Base-by-base conservation (phyloP, 2,797 vertebrate genomes). In the Acanthurus tractus region DNA sequence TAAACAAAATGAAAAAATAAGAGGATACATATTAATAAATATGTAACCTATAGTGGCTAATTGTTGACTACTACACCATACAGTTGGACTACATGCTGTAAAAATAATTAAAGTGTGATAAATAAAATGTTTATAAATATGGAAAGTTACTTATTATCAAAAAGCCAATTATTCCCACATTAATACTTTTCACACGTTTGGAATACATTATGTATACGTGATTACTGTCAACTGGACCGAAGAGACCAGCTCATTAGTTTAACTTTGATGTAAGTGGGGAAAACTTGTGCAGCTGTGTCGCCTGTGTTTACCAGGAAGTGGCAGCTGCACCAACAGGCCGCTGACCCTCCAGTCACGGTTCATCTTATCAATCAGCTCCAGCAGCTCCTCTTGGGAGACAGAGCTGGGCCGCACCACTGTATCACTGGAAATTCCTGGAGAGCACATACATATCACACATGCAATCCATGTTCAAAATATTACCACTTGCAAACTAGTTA, bases 321-420 rank as follows among this genome's bases (percentile, higher is more conserved):
- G 97, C 54, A 99, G 92, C 86, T 99, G 97, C 87, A 99, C 96
- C 81, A 98, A 90, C 76, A 98, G 87, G 38, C 97, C 97, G 81
- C 95, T 98, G 87, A 98, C 95, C 89, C 90, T 94, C 79, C 96
- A 94, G 87, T 98, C 96, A 75, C 93, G 90, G 84, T 97, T 99
- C 93, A 98, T 93, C 63, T 95, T 96, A 76, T 88, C 94, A 0
- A 95, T 97, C 83, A 97, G 70, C 79, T 96, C 96, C 86, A 98
- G 79, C 74, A 99, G 77, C 81, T 98, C 97, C 82, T 98, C 96
- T 86, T 98, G 96, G 79, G 96, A 96, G 75, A 98, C 85, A 0
- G 96, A 94, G 71, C 94, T 93, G 3, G 97, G 95, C 72, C 93
- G 96, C 83, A 96, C 79, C 82, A 98, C 94, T 42, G 97, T 95